Evolutionary conservation across 2,113 vertebrate species (phyloP).

Genomic region (Lepisosteus oculatus): DNA sequence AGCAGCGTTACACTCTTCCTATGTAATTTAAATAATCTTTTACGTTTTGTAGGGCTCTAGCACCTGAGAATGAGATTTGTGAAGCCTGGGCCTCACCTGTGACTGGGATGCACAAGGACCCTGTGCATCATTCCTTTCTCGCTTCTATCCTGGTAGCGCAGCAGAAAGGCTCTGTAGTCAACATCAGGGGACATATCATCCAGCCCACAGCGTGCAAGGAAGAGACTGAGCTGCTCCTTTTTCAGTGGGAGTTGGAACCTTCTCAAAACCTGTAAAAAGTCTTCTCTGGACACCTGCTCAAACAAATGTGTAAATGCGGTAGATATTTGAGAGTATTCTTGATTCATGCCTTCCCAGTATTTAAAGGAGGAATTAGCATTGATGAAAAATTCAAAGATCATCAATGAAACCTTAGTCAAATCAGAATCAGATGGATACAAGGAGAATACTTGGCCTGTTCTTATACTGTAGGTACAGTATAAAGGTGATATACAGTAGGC

Average conservation of each 20-base stretch:
- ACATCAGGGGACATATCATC: constrained; percentile 19
- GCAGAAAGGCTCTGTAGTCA: constrained; percentile 26
- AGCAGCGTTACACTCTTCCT: too few relatives aligned
- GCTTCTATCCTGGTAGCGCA: constrained; percentile 19
- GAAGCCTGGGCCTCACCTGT: constrained; percentile 1
- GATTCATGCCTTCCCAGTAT: neutral
- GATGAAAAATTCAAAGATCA: too few relatives aligned
- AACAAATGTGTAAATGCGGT: neutral
- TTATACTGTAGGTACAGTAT: too few relatives aligned
- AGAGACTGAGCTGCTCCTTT: constrained; percentile 21
- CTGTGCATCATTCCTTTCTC: constrained; percentile 4
- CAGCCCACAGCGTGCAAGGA: constrained; percentile 28
- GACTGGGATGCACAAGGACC: constrained; percentile 11
- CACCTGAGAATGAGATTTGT: too few relatives aligned
- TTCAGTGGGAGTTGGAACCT: constrained; percentile 22
- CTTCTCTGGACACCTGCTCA: constrained; percentile 21
- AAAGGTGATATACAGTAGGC: too few relatives aligned
- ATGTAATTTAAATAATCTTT: too few relatives aligned
- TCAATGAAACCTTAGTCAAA: too few relatives aligned
- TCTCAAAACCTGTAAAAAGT: constrained; percentile 26
- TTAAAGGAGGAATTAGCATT: too few relatives aligned
- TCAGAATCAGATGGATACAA: too few relatives aligned
- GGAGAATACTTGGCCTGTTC: too few relatives aligned
- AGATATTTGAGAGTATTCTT: neutral
- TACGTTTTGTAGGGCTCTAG: too few relatives aligned